Base-by-base conservation (phyloP, 2,113 vertebrate genomes). In the Sinocyclocheilus rhinocerous region DNA sequence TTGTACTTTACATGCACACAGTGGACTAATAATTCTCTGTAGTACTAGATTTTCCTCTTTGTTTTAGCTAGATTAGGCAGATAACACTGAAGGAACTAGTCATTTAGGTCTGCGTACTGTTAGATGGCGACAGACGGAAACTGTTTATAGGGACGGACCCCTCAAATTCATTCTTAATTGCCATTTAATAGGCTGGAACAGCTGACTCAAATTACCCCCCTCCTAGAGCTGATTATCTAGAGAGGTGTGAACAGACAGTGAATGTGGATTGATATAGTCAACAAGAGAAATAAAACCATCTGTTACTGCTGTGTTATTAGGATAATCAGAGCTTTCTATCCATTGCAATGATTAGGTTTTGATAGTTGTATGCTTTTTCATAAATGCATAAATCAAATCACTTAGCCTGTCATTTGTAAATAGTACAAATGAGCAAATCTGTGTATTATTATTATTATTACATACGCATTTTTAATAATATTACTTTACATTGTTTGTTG, bases 1-100 rank as follows among this genome's bases (percentile, higher is more conserved):
- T 92, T 97, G 96, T 82, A 59, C 16, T 36, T 33, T 26, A 26
- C 45, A 13, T 2, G 2, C 36, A 45, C 22, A 2, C 36, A 22
- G 36, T 42, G 20, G 0, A n/a, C 10, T 42, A n/a, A 73, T 12
- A 73, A 73, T 73, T 73, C 22, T 73, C 39, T n/a, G 70, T n/a
- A 45, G 70, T 42, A n/a, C 36, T 73, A 20, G 36, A 11, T 73
- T 10, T 42, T n/a, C 67, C 67, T 20, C 29, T 69, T 33, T 52
- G 15, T 20, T 36, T 70, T 18, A 69, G 7, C 67, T 70, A 36
- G 29, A 73, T 73, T 73, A 11, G 20, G 36, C 4, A 13, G 70
- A 29, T 61, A 61, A 67, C 12, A 29, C 24, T 13, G 24, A 67
- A 29, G 63, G 12, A 73, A 73, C 70, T 73, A 42, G 70, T 73